Percentiles rank a stretch among this genome's conserved stretches.
Evolutionary conservation across 2,888 invertebrate genomes (phyloP).

Genomic region (Steromphala cineraria): DNA sequence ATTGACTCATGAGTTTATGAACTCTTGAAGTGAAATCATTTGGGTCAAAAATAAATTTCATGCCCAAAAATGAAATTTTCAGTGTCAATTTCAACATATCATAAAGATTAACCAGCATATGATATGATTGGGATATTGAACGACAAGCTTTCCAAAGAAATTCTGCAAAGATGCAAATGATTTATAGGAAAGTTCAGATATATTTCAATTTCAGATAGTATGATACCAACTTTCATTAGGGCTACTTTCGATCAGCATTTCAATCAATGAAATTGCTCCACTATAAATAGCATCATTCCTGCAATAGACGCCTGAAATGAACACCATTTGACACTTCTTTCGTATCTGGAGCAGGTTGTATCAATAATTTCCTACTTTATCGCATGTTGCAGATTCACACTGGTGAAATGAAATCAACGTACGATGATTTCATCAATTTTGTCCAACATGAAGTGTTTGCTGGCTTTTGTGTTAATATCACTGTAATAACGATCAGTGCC

Average conservation of each 20-base stretch:
- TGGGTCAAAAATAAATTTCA: no score
- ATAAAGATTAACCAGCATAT: no score
- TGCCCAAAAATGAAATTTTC: no score
- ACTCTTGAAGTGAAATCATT: no score
- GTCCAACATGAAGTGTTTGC: background rate
- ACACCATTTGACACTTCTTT: background rate
- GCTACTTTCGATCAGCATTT: background rate
- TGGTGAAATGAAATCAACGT: background rate
- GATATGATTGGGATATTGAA: no score
- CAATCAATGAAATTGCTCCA: background rate
- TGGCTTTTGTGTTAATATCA: background rate
- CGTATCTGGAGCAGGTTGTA: background rate
- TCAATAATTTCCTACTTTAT: background rate
- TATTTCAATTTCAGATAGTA: no score
- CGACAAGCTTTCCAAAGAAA: no score
- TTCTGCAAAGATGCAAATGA: no score
- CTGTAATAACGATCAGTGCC: background rate
- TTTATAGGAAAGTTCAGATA: no score
- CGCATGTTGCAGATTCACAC: background rate
- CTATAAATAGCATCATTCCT: background rate
- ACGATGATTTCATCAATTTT: conserved; percentile 1
- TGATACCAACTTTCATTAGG: no score
- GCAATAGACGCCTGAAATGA: background rate
- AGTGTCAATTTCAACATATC: no score
- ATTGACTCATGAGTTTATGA: no score